phyloP scores from a whole-genome alignment of 2,113 vertebrate species.

The Anoplopoma fimbria region DNA sequence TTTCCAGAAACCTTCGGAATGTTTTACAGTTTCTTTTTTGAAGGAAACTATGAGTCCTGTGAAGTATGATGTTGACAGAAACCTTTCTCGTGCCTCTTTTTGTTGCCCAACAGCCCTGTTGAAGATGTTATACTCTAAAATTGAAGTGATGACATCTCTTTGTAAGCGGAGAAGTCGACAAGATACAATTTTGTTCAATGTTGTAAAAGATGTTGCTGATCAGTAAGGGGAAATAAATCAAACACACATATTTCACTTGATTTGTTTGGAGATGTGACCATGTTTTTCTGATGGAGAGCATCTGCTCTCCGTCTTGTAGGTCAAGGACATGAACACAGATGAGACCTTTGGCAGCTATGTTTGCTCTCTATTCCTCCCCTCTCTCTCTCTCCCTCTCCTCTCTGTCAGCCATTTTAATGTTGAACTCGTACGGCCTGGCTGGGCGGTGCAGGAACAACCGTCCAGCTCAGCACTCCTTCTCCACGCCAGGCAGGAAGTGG shows the following conservation, averaged over 20 bases:
- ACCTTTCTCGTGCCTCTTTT: too few species aligned
- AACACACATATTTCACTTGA: background rate
- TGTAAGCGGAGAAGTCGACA: background rate
- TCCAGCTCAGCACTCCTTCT: conserved; percentile 62
- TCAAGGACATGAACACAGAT: conserved; percentile 27
- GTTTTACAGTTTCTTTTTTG: background rate
- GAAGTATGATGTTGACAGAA: background rate
- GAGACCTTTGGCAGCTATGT: conserved; percentile 46
- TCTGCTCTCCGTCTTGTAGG: conserved; percentile 26
- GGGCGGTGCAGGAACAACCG: conserved; percentile 56
- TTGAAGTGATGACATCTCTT: background rate
- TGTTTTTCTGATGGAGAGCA: background rate
- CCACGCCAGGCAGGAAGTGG: conserved; percentile 78
- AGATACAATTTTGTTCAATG: background rate
- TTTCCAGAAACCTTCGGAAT: background rate
- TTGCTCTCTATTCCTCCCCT: conserved; percentile 17
- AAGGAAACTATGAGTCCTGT: background rate
- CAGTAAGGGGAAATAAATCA: background rate
- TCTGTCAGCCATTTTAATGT: conserved; percentile 67
- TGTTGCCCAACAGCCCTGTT: background rate
- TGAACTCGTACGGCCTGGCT: conserved; percentile 48
- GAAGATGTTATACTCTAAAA: background rate
- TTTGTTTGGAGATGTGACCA: conserved; percentile 3
- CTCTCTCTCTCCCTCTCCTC: background rate
- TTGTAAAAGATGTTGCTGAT: conserved; percentile 1